Conservation (phyloP, 2,888 invertebrate genomes). For the Macrosiphum euphorbiae region DNA sequence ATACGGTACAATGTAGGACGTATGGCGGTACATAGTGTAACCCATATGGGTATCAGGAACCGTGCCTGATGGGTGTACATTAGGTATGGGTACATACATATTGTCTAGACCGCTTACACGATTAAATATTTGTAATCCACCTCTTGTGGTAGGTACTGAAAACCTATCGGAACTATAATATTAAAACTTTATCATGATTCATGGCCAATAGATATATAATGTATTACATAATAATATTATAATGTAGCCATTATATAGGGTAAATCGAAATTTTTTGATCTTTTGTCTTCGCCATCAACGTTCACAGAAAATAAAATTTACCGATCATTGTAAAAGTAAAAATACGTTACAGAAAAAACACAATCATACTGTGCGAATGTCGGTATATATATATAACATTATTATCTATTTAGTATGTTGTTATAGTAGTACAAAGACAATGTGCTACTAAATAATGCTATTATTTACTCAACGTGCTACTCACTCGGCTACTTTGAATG, state of each 20-base stretch:
- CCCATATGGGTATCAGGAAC: neutral
- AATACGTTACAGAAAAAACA: neutral
- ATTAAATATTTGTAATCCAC: neutral
- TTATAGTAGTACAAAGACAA: neutral
- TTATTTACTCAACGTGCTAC: no score
- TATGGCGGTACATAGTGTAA: no score
- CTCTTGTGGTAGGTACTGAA: neutral
- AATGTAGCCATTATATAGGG: neutral
- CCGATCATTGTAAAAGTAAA: neutral
- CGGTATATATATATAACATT: neutral
- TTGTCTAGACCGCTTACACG: neutral
- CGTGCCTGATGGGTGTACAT: no score
- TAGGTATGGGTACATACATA: neutral
- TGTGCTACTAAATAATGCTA: no score
- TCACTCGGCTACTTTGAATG: constrained; percentile 98
- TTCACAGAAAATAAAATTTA: neutral
- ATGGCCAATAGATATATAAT: neutral
- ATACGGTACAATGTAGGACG: no score
- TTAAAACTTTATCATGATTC: neutral
- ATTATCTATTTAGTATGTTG: neutral
- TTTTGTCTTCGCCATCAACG: neutral
- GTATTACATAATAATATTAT: no score
- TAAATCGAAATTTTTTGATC: neutral
- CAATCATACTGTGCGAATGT: neutral
- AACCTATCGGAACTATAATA: neutral